Base-by-base conservation (phyloP, 2,797 vertebrate species). In the Carapus acus region DNA sequence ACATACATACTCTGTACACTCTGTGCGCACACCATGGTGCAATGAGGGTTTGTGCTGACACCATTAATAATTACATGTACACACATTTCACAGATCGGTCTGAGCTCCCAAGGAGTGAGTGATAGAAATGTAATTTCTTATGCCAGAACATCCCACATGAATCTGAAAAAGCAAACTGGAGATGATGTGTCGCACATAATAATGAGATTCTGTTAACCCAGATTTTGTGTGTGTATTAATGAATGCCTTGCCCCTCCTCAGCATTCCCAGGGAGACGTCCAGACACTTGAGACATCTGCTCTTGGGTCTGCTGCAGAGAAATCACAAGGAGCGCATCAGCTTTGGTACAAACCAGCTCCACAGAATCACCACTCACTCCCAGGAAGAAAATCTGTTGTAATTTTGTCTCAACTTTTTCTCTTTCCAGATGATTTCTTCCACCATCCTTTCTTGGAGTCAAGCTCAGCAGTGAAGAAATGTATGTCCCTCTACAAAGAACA, bases 201-300 rank as follows among this genome's bases (percentile, higher is more conserved):
- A n/a, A n/a, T n/a, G n/a, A n/a, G n/a, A n/a, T n/a, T n/a, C n/a
- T n/a, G n/a, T n/a, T n/a, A n/a, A n/a, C n/a, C n/a, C n/a, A n/a
- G n/a, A n/a, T n/a, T n/a, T n/a, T n/a, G n/a, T n/a, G n/a, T n/a
- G n/a, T n/a, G n/a, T n/a, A n/a, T n/a, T n/a, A n/a, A n/a, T n/a
- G n/a, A n/a, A n/a, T n/a, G n/a, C n/a, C n/a, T n/a, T n/a, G n/a
- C n/a, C n/a, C 65, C 62, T 40, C 8, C 40, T 7, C 83, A 99
- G 96, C 77, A 91, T 98, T 85, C 96, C 96, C 12, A 89, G 94
- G 55, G 94, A 96, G 84, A 97, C 96, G 0, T 97, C 96, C 0
- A 74, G 79, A 50, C 86, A 91, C 14, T 83, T 99, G 47, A 87
- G 89, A 58, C 89, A 96, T 65, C 86, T 99, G 31, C 88, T 99